A percentile compares a stretch with the other conserved stretches of the same genome.
Conservation (phyloP, 2,113 vertebrate species). For the Thryonomys swinderianus region DNA sequence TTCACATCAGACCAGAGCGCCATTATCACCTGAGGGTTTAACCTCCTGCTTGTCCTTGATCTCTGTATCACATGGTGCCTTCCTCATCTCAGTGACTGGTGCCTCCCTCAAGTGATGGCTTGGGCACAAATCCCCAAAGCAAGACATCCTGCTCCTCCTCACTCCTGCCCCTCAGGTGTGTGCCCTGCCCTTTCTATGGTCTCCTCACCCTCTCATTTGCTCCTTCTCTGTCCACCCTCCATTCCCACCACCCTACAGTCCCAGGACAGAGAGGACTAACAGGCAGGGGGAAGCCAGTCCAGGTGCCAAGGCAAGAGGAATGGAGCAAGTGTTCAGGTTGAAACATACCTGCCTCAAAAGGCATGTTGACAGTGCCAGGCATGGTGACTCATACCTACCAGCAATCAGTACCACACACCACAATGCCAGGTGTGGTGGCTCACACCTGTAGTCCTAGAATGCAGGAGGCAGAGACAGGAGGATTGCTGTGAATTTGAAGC, state of each 20-base stretch:
- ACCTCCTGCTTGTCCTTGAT: not conserved
- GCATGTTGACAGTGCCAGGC: too few relatives aligned
- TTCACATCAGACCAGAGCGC: not conserved
- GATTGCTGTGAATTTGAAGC: too few relatives aligned
- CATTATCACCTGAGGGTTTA: not conserved
- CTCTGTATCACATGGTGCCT: not conserved
- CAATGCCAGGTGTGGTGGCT: too few relatives aligned
- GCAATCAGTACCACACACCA: too few relatives aligned
- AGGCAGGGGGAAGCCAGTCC: not conserved
- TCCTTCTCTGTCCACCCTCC: not conserved
- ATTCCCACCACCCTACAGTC: not conserved
- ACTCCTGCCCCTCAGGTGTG: fast-evolving
- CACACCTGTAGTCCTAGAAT: too few relatives aligned
- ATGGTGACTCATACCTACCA: too few relatives aligned
- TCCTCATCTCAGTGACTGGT: not conserved
- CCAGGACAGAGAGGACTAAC: too few relatives aligned
- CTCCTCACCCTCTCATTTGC: not conserved
- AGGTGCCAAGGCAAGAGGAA: not conserved
- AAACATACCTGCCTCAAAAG: not conserved
- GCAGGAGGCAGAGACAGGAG: too few relatives aligned
- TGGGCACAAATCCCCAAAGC: not conserved
- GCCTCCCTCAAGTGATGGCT: not conserved
- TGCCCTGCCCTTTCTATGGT: fast-evolving
- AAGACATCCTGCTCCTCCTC: too few relatives aligned
- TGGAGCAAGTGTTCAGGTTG: not conserved